Percentiles rank a stretch among this genome's conserved stretches.
phyloP scores from a whole-genome alignment of 2,797 vertebrate genomes.

The Vespertilio murinus region DNA sequence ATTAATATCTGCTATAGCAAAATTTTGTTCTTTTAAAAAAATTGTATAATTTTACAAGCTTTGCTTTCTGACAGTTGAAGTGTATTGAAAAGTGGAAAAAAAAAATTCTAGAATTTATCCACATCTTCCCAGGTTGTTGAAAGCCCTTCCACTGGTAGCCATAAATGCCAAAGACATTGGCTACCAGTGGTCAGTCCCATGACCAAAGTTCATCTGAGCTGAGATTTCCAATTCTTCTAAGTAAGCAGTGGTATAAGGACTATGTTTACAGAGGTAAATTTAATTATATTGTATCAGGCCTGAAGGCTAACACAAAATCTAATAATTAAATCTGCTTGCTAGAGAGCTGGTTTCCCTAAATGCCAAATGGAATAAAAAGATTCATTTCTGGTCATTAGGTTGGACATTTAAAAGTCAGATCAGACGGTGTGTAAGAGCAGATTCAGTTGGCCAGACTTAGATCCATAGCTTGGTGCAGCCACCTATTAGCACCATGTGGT shows the following conservation, averaged over 20 bases:
- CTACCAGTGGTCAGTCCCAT: neutral
- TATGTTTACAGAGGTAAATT: neutral
- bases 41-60: neutral
- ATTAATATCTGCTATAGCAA: neutral
- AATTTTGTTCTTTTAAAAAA: neutral
- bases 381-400: neutral
- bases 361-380: neutral
- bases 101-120: neutral
- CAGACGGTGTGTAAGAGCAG: fast-evolving
- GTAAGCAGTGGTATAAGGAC: neutral
- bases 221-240: neutral
- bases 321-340: neutral
- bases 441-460: fast-evolving
- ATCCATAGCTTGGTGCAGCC: neutral
- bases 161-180: neutral
- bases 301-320: neutral
- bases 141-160: neutral
- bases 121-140: neutral
- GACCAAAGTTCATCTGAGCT: neutral
- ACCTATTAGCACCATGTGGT: fast-evolving
- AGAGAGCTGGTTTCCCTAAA: neutral
- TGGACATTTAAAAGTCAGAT: neutral
- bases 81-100: neutral
- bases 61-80: neutral
- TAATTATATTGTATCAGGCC: neutral